A percentile compares a stretch with the other conserved stretches of the same genome.
phyloP scores from a whole-genome alignment of 2,888 invertebrate species.

The Dryobotodes eremita region DNA sequence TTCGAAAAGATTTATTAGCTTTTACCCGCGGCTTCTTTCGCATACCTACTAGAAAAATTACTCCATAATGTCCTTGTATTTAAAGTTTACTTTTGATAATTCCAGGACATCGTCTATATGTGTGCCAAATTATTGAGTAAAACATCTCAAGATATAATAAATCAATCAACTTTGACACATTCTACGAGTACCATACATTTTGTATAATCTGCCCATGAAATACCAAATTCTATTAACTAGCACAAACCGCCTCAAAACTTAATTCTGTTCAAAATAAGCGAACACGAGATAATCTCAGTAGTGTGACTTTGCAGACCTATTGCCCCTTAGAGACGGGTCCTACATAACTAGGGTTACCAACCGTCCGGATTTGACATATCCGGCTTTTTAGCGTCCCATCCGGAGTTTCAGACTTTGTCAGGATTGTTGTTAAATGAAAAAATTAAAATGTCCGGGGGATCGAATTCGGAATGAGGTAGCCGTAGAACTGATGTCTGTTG shows the following conservation, averaged over 20 bases:
- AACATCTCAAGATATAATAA: constrained; percentile 13
- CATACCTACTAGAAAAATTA: not conserved
- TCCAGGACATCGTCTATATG: not conserved
- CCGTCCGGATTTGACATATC: not conserved
- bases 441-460: not conserved
- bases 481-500: not conserved
- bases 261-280: constrained; percentile 40
- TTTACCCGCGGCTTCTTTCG: not conserved
- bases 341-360: constrained; percentile 33
- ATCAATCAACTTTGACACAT: constrained; percentile 24
- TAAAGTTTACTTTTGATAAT: not conserved
- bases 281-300: constrained; percentile 49
- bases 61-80: not conserved
- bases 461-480: not conserved
- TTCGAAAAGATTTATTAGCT: not conserved
- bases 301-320: constrained; percentile 49
- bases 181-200: constrained; percentile 2
- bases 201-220: constrained; percentile 5
- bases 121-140: not conserved
- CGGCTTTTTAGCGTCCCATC: not conserved
- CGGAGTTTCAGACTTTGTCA: not conserved
- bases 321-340: constrained; percentile 47
- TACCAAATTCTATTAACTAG: constrained; percentile 29
- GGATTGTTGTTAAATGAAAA: not conserved
- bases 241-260: constrained; percentile 33